Percentiles rank a stretch among this genome's conserved stretches.
These are phyloP conservation scores for Mercenaria mercenaria DNA, from an alignment of 1,140 invertebrate species.

Conservation along the genomic window DNA sequence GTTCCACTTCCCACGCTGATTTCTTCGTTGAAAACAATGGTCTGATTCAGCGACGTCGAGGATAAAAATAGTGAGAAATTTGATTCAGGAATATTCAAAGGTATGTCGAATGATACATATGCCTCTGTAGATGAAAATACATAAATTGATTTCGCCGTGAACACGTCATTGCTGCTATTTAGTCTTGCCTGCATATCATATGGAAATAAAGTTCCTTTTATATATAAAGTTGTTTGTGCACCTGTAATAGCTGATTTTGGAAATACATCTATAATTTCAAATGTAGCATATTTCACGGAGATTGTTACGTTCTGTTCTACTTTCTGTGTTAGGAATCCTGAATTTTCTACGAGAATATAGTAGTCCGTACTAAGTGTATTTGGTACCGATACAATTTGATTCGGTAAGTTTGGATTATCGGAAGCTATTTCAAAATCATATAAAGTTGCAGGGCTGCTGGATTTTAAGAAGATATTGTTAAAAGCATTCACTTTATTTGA, in stretches of 20 bases:
- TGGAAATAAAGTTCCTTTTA: slow-evolving; percentile 29
- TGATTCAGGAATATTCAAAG: background rate
- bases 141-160: background rate
- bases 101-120: slow-evolving; percentile 35
- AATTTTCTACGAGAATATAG: slow-evolving; percentile 13
- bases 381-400: background rate
- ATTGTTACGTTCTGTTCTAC: background rate
- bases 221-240: background rate
- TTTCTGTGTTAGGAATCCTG: background rate
- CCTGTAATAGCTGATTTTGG: background rate
- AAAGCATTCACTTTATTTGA: background rate
- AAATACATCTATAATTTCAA: slow-evolving; percentile 23
- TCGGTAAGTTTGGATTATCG: background rate
- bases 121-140: slow-evolving; percentile 16
- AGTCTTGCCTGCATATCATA: background rate
- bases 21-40: background rate
- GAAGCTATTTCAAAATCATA: slow-evolving; percentile 36
- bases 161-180: background rate
- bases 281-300: slow-evolving; percentile 1
- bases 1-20: background rate
- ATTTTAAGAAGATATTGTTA: background rate
- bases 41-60: background rate
- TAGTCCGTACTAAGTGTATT: background rate
- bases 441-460: slow-evolving; percentile 4
- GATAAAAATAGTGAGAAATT: background rate